phyloP scores from a whole-genome alignment of 2,113 vertebrate genomes.

The Lepus americanus region DNA sequence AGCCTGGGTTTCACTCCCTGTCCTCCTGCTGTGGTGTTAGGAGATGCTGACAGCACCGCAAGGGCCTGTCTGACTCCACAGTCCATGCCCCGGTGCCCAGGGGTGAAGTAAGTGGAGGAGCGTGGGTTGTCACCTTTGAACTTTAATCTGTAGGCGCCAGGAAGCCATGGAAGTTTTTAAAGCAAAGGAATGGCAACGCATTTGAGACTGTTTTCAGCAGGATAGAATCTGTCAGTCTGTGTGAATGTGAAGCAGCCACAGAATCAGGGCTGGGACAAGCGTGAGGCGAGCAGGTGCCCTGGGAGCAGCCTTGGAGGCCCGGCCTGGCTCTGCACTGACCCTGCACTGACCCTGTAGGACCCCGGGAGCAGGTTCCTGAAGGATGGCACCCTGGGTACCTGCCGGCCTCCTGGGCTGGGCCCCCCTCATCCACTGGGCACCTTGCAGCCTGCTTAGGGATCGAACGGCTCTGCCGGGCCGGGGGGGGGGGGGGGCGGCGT shows the following conservation, averaged over 20 bases:
- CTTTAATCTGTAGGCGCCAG: background rate
- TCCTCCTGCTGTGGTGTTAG: background rate
- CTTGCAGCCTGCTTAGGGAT: fast-evolving
- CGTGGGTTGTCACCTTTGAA: background rate
- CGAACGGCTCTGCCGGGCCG: too few relatives aligned
- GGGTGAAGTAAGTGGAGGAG: background rate
- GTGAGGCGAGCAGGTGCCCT: background rate
- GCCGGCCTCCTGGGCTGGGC: background rate
- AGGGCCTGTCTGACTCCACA: background rate
- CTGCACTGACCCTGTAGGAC: too few relatives aligned
- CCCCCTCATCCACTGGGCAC: too few relatives aligned
- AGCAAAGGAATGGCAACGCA: background rate
- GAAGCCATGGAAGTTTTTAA: background rate
- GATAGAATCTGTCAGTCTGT: background rate
- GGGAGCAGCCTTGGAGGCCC: background rate
- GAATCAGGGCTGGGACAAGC: background rate
- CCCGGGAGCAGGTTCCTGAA: background rate
- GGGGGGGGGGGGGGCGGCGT: background rate
- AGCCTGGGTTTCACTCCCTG: background rate
- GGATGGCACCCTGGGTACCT: fast-evolving
- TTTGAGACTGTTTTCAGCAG: background rate
- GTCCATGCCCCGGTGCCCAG: background rate
- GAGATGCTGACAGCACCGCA: background rate
- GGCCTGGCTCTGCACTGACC: background rate
- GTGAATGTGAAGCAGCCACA: background rate